These are phyloP conservation scores for Yponomeuta malinellus DNA, from an alignment of 2,888 invertebrate species.

Conservation along the genomic window DNA sequence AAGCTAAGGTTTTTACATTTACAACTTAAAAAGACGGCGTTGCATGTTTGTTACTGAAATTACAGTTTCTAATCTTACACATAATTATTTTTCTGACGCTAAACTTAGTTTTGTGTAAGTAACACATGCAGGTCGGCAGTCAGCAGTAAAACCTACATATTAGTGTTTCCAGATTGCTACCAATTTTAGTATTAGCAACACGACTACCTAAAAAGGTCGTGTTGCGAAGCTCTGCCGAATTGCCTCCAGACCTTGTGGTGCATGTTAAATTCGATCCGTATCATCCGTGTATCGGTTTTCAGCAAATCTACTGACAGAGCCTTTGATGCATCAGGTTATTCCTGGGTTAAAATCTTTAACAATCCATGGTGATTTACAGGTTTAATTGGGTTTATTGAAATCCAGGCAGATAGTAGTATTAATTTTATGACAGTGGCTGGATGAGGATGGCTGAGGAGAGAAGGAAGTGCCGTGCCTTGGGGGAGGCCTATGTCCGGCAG, in stretches of 20 bases:
- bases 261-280: background rate
- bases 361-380: background rate
- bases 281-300: constrained; percentile 6
- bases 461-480: no score
- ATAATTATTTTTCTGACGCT: background rate
- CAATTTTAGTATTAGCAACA: background rate
- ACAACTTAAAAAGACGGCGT: background rate
- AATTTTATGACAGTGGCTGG: no score
- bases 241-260: background rate
- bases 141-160: background rate
- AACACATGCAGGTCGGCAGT: background rate
- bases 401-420: background rate
- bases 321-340: background rate
- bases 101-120: no score
- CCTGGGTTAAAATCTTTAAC: background rate
- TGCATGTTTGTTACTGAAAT: background rate
- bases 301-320: background rate
- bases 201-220: background rate
- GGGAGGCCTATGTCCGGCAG: no score
- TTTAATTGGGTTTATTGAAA: background rate
- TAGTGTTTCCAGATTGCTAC: background rate
- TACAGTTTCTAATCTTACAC: background rate
- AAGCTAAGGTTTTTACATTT: background rate
- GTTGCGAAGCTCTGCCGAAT: constrained; percentile 4
- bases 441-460: no score